Evolutionary conservation across 92 coral and sea anemone genomes (phyloP).

Genomic region (Galaxea fascicularis): DNA sequence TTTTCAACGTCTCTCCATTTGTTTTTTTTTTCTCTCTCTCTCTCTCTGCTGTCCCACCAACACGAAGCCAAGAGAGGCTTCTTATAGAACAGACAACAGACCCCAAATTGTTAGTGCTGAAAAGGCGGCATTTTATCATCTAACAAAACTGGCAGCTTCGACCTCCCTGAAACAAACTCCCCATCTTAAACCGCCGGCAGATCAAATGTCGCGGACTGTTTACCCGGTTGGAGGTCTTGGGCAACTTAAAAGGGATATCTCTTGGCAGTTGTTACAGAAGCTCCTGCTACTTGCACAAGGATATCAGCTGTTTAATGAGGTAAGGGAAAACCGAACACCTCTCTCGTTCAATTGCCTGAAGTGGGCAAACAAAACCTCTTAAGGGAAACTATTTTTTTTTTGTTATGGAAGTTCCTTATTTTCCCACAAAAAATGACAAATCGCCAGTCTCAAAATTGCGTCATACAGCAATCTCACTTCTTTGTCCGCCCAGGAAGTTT

Average conservation of each 20-base stretch:
- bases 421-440: no score
- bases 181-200: not conserved
- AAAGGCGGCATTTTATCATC: not conserved
- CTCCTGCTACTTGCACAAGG: not conserved
- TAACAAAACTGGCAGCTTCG: not conserved
- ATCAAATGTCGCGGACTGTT: not conserved
- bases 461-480: no score
- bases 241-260: not conserved
- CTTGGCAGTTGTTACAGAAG: not conserved
- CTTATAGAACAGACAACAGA: not conserved
- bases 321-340: not conserved
- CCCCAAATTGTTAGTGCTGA: no score
- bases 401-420: no score
- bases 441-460: no score
- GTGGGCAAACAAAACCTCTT: no score
- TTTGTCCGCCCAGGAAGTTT: no score
- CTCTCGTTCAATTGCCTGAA: no score
- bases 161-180: slow-evolving; percentile 14
- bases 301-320: not conserved
- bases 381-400: no score
- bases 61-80: not conserved
- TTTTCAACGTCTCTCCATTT: no score
- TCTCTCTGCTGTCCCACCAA: no score
- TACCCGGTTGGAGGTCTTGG: slow-evolving; percentile 13
- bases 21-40: no score